A percentile compares a stretch with the other conserved stretches of the same genome.
Evolutionary conservation across 2,888 invertebrate species (phyloP).

Genomic region (Noctua janthina): DNA sequence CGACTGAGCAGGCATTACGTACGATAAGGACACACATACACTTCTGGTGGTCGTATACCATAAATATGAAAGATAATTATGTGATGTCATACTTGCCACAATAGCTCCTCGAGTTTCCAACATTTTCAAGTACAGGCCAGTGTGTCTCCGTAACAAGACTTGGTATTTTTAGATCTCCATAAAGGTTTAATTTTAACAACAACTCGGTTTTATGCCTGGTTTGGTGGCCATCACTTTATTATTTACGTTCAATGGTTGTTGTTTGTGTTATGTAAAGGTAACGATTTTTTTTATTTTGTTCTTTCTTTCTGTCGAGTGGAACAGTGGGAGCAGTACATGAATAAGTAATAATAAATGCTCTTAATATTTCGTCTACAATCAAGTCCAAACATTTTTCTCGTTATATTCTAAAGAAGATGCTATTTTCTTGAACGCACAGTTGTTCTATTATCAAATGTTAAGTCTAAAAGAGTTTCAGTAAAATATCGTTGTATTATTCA

Average conservation of each 20-base stretch:
- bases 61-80: not conserved
- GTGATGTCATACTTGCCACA: not conserved
- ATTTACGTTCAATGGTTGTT: conserved; percentile 22
- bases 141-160: too few species aligned
- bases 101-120: not conserved
- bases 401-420: conserved; percentile 7
- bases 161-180: not conserved
- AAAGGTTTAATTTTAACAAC: not conserved
- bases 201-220: not conserved
- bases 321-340: conserved; percentile 20
- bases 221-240: conserved; percentile 18
- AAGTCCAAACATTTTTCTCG: conserved; percentile 17
- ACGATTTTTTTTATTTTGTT: not conserved
- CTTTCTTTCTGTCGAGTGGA: conserved; percentile 12
- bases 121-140: not conserved
- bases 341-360: conserved; percentile 36
- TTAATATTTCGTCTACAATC: conserved; percentile 26
- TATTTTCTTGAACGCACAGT: conserved; percentile 26
- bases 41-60: not conserved
- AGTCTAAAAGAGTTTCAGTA: conserved; percentile 14
- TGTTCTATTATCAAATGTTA: conserved; percentile 10
- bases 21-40: not conserved
- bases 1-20: not conserved
- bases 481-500: conserved; percentile 23
- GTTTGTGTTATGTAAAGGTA: conserved; percentile 21